Evolutionary conservation across 2,797 vertebrate genomes (phyloP).

Genomic region (Ptychadena robeensis): DNA sequence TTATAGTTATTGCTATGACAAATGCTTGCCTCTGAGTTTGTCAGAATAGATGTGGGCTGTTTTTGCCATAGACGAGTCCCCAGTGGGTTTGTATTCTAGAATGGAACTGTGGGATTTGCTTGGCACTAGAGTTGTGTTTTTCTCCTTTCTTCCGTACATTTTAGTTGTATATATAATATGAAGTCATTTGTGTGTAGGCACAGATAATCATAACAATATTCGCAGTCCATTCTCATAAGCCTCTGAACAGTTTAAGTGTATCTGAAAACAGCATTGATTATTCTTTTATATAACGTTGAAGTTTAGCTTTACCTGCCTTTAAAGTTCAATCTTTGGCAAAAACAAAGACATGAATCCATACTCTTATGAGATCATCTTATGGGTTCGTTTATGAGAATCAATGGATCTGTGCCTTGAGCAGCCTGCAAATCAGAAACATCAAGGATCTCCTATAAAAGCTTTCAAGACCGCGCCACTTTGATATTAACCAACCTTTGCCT

Average conservation of each 20-base stretch:
- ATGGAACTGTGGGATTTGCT: no score
- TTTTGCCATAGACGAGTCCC: no score
- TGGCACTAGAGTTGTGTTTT: no score
- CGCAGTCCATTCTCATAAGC: background rate
- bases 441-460: background rate
- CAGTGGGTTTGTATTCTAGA: no score
- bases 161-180: no score
- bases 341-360: background rate
- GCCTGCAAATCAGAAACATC: background rate
- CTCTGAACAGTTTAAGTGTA: background rate
- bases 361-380: background rate
- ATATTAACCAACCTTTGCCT: background rate
- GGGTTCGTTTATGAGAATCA: background rate
- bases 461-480: background rate
- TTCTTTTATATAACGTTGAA: background rate
- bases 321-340: background rate
- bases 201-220: background rate
- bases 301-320: background rate
- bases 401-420: background rate
- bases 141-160: no score
- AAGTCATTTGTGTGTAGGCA: no score
- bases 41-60: no score
- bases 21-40: no score
- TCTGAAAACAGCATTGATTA: background rate
- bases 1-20: no score